A percentile compares a stretch with the other conserved stretches of the same genome.
Evolutionary conservation across 1,140 invertebrate species (phyloP).

Genomic region (Megathymus violae): DNA sequence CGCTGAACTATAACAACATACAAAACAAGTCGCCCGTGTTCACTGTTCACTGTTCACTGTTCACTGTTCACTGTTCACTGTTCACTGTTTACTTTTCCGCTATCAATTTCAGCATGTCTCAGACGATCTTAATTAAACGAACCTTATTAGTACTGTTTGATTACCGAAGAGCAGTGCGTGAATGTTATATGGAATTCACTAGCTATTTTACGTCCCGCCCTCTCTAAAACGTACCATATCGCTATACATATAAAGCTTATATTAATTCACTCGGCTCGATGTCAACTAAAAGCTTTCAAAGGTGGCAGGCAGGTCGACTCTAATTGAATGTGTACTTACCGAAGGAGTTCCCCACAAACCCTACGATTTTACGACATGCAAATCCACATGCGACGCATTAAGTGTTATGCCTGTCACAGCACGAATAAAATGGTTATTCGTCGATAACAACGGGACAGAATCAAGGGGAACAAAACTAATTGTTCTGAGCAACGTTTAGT

Average conservation of each 20-base stretch:
- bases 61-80: no score
- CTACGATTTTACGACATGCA: conserved; percentile 29
- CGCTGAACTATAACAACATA: conserved; percentile 19
- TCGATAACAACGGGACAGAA: no score
- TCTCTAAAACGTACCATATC: conserved; percentile 12
- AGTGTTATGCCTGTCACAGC: conserved; percentile 21
- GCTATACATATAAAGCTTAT: conserved; percentile 11
- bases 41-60: no score
- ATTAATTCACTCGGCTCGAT: conserved; percentile 23
- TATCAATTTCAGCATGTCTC: conserved; percentile 34
- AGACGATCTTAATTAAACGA: conserved; percentile 34
- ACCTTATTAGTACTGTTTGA: conserved; percentile 33
- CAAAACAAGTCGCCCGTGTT: conserved; percentile 30
- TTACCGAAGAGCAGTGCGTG: conserved; percentile 29
- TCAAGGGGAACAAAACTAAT: no score
- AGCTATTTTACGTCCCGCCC: conserved; percentile 6
- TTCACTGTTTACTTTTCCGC: no score
- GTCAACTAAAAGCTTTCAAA: conserved; percentile 49
- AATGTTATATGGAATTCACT: conserved; percentile 16
- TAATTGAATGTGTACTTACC: conserved; percentile 47
- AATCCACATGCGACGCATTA: conserved; percentile 25
- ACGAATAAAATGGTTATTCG: no score
- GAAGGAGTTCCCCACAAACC: conserved; percentile 33
- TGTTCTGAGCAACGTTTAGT: no score
- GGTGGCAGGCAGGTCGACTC: conserved; percentile 42